phyloP scores from a whole-genome alignment of 2,888 invertebrate species.

The Drosophila quinaria region DNA sequence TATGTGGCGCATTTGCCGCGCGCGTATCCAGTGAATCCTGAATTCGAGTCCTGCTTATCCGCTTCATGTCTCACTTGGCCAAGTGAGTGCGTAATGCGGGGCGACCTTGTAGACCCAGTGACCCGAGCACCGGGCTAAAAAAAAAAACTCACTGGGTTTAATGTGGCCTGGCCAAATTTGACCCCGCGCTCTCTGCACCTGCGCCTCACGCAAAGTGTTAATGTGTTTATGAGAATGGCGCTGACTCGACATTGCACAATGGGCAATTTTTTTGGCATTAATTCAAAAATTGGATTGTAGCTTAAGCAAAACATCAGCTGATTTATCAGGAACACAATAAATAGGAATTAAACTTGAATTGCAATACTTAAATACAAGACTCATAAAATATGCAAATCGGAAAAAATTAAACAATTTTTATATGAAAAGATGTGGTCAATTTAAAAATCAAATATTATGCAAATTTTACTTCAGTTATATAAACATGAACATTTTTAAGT shows the following conservation, averaged over 20 bases:
- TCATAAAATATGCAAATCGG: no score
- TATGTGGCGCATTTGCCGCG: slow-evolving; percentile 74
- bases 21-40: slow-evolving; percentile 43
- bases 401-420: no score
- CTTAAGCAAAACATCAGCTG: no score
- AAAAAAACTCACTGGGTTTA: slow-evolving; percentile 54
- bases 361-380: no score
- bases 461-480: no score
- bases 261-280: no score
- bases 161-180: slow-evolving; percentile 72
- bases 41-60: slow-evolving; percentile 66
- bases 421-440: no score
- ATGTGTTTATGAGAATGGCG: slow-evolving; percentile 72
- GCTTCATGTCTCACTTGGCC: slow-evolving; percentile 55
- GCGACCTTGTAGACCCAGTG: slow-evolving; percentile 61
- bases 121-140: slow-evolving; percentile 25
- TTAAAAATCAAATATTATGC: no score
- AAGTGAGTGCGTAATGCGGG: slow-evolving; percentile 74
- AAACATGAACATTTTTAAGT: no score
- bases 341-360: no score
- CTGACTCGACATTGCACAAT: slow-evolving; percentile 43
- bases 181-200: slow-evolving; percentile 52
- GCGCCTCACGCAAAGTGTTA: slow-evolving; percentile 68
- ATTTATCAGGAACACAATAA: no score
- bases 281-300: no score